Evolutionary conservation across 2,113 vertebrate species (phyloP), one percentile per base, ranked within the genome.

Genomic region (Percina caprodes): DNA sequence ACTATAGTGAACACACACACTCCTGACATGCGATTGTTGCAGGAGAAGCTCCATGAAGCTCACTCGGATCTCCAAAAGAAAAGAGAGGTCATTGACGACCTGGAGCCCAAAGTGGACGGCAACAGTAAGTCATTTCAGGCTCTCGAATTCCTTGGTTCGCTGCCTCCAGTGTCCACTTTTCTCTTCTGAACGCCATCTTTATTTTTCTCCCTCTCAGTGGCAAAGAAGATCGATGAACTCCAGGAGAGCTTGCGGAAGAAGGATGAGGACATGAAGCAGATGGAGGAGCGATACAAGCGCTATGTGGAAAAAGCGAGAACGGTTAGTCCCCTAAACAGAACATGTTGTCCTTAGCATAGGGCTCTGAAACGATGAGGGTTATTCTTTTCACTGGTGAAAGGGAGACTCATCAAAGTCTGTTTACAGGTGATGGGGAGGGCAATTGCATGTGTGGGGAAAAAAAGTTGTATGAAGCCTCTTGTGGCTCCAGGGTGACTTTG

Each of bases 61-160:
- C 96, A 97, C 49, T 94, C 96, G 2, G 97, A 98, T 71, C 95
- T 98, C n/a, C 97, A 97, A 75, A 96, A 95, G 92, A 98, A 98
- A 58, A 92, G 87, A 10, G 97, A 97, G 72, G 96, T 96, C 84
- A 96, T 98, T 0, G 97, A 98, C 49, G 95, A 96, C 58, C 92
- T 98, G 10, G 96, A 97, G 83, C 97, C 97, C 1, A 95, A 93
- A 30, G 86, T 91, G 0, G 96, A 97, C 82, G 77, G 83, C 87
- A 94, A 83, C 91, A 96, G 97, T 98, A 89, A 94, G 95, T 55
- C 3, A 4, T 18, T 5, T 46, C 8, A 14, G 8, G 6, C 49
- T 15, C 58, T 4, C 24, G 5, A 2, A 3, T 49, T 59, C 9
- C 26, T 35, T 46, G 5, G 1, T 9, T 13, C 24, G 8, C 66